These are phyloP conservation scores for Rhodinocichla rosea DNA, from an alignment of 2,113 vertebrate genomes.

Conservation along the genomic window DNA sequence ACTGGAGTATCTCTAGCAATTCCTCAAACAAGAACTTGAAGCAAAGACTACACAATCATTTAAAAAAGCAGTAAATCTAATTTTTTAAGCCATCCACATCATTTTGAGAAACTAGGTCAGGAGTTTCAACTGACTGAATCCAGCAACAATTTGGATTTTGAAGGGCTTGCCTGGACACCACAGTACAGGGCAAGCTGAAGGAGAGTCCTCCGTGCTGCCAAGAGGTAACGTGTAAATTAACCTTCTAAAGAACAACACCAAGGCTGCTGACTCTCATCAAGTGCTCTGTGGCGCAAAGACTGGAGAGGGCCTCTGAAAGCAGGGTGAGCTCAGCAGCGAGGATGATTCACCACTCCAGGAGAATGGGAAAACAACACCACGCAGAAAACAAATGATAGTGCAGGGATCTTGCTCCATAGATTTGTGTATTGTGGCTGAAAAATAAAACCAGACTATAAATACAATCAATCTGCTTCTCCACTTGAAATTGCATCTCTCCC, in stretches of 20 bases:
- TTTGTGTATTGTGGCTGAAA: not conserved
- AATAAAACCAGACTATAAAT: not conserved
- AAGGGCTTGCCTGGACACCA: not conserved
- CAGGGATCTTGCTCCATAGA: not conserved
- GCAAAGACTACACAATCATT: not conserved
- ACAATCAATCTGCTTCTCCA: not conserved
- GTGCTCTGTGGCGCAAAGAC: not conserved
- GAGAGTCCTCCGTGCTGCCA: not conserved
- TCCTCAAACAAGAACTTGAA: not conserved
- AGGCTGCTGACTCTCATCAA: not conserved
- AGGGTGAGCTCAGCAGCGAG: accelerated
- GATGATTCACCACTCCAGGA: not conserved
- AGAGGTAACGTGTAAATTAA: not conserved
- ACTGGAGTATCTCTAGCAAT: not conserved
- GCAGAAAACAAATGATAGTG: not conserved
- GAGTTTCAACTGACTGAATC: not conserved
- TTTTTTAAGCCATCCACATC: not conserved
- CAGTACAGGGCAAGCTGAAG: not conserved
- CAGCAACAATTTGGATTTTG: not conserved
- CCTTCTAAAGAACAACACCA: not conserved
- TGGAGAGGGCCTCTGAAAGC: not conserved
- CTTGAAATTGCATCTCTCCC: not conserved
- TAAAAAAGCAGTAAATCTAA: not conserved
- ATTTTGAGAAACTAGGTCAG: not conserved
- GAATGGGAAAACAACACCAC: not conserved